Base-by-base conservation (phyloP, 2,888 invertebrate genomes). In the Athetis lepigone region DNA sequence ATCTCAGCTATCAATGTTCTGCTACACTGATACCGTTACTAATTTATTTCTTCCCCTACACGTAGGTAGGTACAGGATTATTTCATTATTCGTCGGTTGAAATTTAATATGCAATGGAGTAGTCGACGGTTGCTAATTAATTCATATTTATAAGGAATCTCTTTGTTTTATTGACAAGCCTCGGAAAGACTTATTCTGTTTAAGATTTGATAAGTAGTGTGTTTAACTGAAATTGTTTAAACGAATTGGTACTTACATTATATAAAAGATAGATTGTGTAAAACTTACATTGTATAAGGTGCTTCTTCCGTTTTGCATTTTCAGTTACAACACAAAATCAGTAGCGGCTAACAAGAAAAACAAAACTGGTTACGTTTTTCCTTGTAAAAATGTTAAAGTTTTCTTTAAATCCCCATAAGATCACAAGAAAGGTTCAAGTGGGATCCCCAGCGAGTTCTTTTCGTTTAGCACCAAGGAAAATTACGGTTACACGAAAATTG, bases 401-500 rank as follows among this genome's bases (percentile, higher is more conserved):
- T 80, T 70, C 71, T 77, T 71, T 46, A 68, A 78, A 70, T 68
- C 64, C 69, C 70, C 70, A 66, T 76, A 77, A 78, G 70, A 75
- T 69, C 71, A 82, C 85, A 85, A 85, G 82, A 83, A 84, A 82
- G 81, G 80, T 80, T 84, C 76, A 81, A 82, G 80, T 72, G 76
- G 76, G 77, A 80, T 85, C 86, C 84, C 84, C 75, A 71, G 85
- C 79, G 83, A 85, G 85, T 88, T 85, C 87, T 87, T 89, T 88
- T 87, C 90, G 87, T 85, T 88, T 88, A 86, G 79, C 87, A 88
- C 89, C 88, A 88, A 85, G 87, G 84, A 83, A 90, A 90, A 90
- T 90, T 87, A 88, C 85, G 89, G 87, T 80, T 84, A 85, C 79
- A 85, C 75, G 87, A 85, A 92, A 92, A 93, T 92, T 90, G 85